A percentile compares a stretch with the other conserved stretches of the same genome.
Conservation (phyloP, 2,113 vertebrate genomes). For the Heteronetta atricapilla region DNA sequence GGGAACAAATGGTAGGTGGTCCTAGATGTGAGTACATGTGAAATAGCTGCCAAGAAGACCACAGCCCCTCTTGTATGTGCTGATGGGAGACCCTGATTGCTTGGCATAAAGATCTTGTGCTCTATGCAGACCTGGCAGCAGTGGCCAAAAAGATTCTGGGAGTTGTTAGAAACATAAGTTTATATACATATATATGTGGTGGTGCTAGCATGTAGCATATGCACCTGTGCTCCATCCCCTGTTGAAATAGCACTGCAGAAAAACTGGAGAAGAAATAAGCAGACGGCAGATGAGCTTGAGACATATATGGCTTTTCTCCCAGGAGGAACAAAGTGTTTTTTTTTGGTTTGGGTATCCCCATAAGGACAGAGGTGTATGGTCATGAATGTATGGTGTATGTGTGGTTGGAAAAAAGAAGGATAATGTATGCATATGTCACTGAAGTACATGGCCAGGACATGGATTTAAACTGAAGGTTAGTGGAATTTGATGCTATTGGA, state of each 20-base stretch:
- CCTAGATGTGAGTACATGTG: not conserved
- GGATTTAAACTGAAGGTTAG: not conserved
- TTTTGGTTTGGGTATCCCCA: not conserved
- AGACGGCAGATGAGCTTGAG: not conserved
- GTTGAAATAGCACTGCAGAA: not conserved
- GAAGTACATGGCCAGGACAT: not conserved
- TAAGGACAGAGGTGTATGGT: fast-evolving
- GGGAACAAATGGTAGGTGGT: not conserved
- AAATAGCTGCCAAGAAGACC: not conserved
- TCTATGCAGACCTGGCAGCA: not conserved
- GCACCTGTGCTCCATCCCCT: not conserved
- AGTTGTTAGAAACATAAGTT: not conserved
- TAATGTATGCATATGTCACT: not conserved
- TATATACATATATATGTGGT: too few species aligned
- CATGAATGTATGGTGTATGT: too few species aligned
- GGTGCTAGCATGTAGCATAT: not conserved
- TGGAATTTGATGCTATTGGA: not conserved
- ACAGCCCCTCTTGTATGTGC: not conserved
- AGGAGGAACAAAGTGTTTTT: not conserved
- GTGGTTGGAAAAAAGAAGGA: not conserved
- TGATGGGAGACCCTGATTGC: not conserved
- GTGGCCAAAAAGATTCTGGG: not conserved
- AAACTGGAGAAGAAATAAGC: not conserved
- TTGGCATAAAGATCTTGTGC: not conserved
- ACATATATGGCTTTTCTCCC: not conserved